Base-by-base conservation (phyloP, 1,140 invertebrate species). In the Sogatella furcifera region DNA sequence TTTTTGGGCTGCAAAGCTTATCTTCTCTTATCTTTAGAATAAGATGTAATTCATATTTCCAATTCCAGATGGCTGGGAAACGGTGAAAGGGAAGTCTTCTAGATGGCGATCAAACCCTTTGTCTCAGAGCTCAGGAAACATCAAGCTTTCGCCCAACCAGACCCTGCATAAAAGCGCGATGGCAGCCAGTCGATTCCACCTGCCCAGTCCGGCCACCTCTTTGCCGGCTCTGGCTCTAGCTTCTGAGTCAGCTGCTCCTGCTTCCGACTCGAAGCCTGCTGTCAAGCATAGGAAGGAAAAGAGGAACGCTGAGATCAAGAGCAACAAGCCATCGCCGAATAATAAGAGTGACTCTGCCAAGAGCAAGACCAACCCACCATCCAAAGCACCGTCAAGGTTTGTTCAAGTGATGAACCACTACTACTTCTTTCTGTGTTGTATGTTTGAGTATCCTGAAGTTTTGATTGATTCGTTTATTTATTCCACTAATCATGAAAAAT, bases 61-160 rank as follows among this genome's bases (percentile, higher is more conserved):
- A 17, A 75, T 56, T 66, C 60, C 49, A 75, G 76, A 83, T 60
- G 84, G 83, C 2, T 86, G 83, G 84, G 82, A 84, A 72, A 84
- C 79, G 9, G 84, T 86, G 0, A 76, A 81, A 9, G 74, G 80
- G 57, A 75, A 79, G 31, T 67, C 63, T 1, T 67, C 63, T 2
- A 58, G 59, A 38, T 61, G 62, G 59, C 49, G 54, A 13, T 28
- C 42, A 13, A 44, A 57, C 9, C 60, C 57, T 44, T 52, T 63
- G 38, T 61, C 65, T 14, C 61, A 59, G 56, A 67, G 62, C 43
- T 64, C 62, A 11, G 57, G 60, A 42, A 65, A 55, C 56, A 49
- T 66, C 14, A 67, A 67, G 52, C 13, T 42, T 55, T 21, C 67
- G 73, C 64, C 67, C 73, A 62, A 71, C 72, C n/a, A 75, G 75